Conservation (phyloP, 2,797 vertebrate species). For the Xiphophorus birchmanni region DNA sequence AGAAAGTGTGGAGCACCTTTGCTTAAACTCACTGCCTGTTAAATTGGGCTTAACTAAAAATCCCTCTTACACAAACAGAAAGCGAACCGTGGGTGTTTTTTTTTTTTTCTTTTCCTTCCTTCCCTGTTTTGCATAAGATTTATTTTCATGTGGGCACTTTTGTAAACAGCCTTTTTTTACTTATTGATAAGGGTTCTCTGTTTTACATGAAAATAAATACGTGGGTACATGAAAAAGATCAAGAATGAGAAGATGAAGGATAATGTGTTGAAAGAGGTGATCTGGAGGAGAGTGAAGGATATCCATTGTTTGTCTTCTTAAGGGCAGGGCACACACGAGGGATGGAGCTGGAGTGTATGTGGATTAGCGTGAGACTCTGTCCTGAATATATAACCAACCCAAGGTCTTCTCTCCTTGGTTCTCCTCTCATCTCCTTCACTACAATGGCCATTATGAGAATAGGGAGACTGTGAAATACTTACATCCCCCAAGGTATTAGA, state of each 20-base stretch:
- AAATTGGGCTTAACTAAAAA: constrained; percentile 81
- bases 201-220: constrained; percentile 33
- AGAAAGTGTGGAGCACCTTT: constrained; percentile 80
- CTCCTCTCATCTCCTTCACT: constrained; percentile 15
- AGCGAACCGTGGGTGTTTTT: constrained; percentile 49
- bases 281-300: constrained; percentile 82
- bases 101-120: background rate
- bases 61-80: constrained; percentile 76
- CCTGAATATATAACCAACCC: constrained; percentile 78
- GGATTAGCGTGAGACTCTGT: constrained; percentile 78
- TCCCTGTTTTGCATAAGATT: constrained; percentile 39
- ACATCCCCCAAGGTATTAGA: constrained; percentile 39
- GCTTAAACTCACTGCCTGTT: constrained; percentile 80
- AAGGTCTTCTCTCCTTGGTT: constrained; percentile 58
- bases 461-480: constrained; percentile 50
- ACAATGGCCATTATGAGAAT: constrained; percentile 31
- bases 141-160: constrained; percentile 26
- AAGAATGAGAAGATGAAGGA: constrained; percentile 66
- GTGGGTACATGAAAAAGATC: constrained; percentile 32
- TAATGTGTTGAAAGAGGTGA: constrained; percentile 82
- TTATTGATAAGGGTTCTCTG: constrained; percentile 17
- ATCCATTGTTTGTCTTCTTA: constrained; percentile 86
- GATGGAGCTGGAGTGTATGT: constrained; percentile 79
- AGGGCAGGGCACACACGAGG: constrained; percentile 82
- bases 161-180: background rate